A percentile compares a stretch with the other conserved stretches of the same genome.
Conservation (phyloP, 2,888 invertebrate genomes). For the Adelphocoris suturalis region DNA sequence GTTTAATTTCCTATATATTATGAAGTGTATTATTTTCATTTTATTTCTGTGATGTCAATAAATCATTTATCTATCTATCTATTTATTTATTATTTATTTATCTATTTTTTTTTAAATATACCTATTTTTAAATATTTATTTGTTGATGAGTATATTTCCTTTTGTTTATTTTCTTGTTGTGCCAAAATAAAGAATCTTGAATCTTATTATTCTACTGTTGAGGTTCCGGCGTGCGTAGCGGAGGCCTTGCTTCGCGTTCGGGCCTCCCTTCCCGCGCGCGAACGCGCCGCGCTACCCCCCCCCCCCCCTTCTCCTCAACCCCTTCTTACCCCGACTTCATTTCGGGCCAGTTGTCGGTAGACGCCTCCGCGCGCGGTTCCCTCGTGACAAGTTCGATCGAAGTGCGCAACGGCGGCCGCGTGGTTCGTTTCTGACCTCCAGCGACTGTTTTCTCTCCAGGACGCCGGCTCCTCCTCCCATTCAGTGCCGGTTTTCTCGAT, state of each 20-base stretch:
- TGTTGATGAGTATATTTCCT: too few relatives aligned
- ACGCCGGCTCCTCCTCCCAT: not conserved
- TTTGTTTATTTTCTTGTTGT: too few relatives aligned
- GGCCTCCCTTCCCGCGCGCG: not conserved
- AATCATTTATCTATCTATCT: too few relatives aligned
- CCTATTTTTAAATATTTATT: too few relatives aligned
- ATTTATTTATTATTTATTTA: too few relatives aligned
- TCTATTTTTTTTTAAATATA: too few relatives aligned
- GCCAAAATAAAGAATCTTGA: too few relatives aligned
- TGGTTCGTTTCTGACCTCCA: not conserved
- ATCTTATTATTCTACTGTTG: too few relatives aligned
- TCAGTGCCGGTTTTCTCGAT: not conserved
- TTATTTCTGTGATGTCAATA: too few relatives aligned
- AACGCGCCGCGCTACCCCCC: not conserved
- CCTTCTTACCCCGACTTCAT: not conserved
- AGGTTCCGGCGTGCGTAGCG: not conserved
- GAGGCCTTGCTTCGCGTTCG: not conserved
- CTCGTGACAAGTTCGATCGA: too few relatives aligned
- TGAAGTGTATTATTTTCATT: too few relatives aligned
- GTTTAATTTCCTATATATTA: too few relatives aligned
- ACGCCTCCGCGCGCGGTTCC: not conserved
- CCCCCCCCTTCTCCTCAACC: not conserved
- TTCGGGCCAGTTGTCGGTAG: not conserved
- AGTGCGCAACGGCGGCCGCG: slow-evolving; percentile 1
- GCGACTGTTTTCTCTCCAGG: not conserved